Percentiles rank a stretch among this genome's conserved stretches.
Conservation (phyloP, 2,797 vertebrate genomes). For the Tenualosa thibaudeaui region DNA sequence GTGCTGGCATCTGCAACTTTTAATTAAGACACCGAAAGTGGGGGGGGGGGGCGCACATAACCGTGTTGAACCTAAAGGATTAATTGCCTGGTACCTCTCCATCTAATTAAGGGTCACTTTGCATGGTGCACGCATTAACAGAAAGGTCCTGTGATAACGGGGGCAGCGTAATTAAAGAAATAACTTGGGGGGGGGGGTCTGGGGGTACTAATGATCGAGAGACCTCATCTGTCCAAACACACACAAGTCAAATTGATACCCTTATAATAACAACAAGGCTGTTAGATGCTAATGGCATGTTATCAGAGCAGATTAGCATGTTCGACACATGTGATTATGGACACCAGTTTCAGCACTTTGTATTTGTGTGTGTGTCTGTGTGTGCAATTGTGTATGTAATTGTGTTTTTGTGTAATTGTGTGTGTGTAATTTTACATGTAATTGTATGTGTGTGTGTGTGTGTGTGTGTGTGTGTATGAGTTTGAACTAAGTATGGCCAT, state of each 20-base stretch:
- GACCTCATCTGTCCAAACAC: conserved; percentile 66
- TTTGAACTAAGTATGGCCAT: not conserved
- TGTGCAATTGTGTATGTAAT: not conserved
- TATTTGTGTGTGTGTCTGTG: not conserved
- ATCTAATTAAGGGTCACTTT: conserved; percentile 78
- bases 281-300: conserved; percentile 65
- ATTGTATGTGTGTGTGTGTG: not conserved
- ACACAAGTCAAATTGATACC: conserved; percentile 72
- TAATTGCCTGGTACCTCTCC: conserved; percentile 60
- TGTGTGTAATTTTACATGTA: not conserved
- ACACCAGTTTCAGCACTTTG: conserved; percentile 42
- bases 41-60: conserved; percentile 28
- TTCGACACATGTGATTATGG: conserved; percentile 57
- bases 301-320: conserved; percentile 68
- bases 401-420: not conserved
- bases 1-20: conserved; percentile 65
- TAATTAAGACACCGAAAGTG: conserved; percentile 60
- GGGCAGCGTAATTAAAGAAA: conserved; percentile 70
- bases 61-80: conserved; percentile 48
- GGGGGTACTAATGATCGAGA: conserved; percentile 65
- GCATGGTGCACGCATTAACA: conserved; percentile 67
- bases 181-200: conserved; percentile 48
- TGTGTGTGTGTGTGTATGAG: not conserved
- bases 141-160: conserved; percentile 58
- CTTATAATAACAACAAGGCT: conserved; percentile 67